Base-by-base conservation (phyloP, 92 coral and sea anemone genomes). In the Heliopora coerulea region DNA sequence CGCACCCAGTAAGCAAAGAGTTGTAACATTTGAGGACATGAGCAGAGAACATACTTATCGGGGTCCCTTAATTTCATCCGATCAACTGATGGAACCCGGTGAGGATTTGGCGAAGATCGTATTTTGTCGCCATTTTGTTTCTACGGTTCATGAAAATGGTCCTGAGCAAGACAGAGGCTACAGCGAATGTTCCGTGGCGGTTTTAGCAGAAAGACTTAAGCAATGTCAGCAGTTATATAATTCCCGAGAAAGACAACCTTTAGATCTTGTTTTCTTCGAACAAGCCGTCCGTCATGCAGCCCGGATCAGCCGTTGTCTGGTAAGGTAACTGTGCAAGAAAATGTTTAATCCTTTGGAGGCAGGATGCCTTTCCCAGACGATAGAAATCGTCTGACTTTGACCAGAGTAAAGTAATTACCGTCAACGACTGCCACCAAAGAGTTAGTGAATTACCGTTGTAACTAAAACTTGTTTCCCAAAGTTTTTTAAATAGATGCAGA, bases 221-320 rank as follows among this genome's bases (percentile, higher is more conserved):
- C 82, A 86, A 17, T 72, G 86, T 48, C 72, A 90, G 40, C 68
- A 54, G 14, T 83, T 92, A 5, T 95, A 88, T 66, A 95, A 95
- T 60, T 37, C 73, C 24, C 91, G 84, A 70, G 86, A 79, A 0
- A 80, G 25, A 2, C 75, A 85, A 27, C 72, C 82, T 27, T 61
- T 93, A 40, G 87, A 82, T 73, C 59, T 93, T 59, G 95, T 90
- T 57, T 81, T 91, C n/a, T 93, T 93, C 56, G 88, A 96, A 57
- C 85, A 90, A 46, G 91, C 91, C 17, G 80, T 93, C 21, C 91
- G 83, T 20, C 98, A 93, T 62, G 98, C 96, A 0, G 86, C 95
- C 5, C 86, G 89, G 41, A 82, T 93, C 31, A 93, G 98, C 72
- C 90, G 98, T 32, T 88, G 92, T 40, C 50, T 93, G 89, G 98